Evolutionary conservation across 1,140 invertebrate species (phyloP).

Genomic region (Drosophila bifasciata): DNA sequence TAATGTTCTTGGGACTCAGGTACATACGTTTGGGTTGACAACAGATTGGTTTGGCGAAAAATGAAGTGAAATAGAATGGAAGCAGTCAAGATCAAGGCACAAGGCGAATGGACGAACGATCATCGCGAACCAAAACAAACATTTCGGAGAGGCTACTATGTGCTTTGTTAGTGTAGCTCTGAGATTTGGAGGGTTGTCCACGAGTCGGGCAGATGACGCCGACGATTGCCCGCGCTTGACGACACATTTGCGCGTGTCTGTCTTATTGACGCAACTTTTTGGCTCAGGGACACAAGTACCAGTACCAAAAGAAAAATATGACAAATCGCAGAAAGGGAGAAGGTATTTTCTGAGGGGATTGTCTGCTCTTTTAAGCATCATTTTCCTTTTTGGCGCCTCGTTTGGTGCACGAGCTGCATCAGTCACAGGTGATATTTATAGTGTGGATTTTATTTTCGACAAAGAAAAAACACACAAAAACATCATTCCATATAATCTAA

Average conservation of each 20-base stretch:
- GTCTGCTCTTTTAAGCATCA: slow-evolving; percentile 31
- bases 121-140: slow-evolving; percentile 66
- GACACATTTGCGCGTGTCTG: slow-evolving; percentile 61
- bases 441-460: slow-evolving; percentile 28
- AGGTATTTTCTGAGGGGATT: not conserved
- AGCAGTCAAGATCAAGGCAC: slow-evolving; percentile 75
- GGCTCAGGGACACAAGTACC: slow-evolving; percentile 27
- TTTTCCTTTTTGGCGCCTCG: slow-evolving; percentile 36
- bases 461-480: slow-evolving; percentile 47
- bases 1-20: slow-evolving; percentile 61
- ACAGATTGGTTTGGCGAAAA: slow-evolving; percentile 62
- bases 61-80: slow-evolving; percentile 27
- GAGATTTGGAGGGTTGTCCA: slow-evolving; percentile 31
- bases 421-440: slow-evolving; percentile 21
- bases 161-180: slow-evolving; percentile 35
- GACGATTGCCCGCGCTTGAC: slow-evolving; percentile 37
- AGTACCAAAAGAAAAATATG: slow-evolving; percentile 24
- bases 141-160: slow-evolving; percentile 40
- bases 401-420: slow-evolving; percentile 49
- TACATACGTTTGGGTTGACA: slow-evolving; percentile 59
- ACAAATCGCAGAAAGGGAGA: slow-evolving; percentile 25
- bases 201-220: slow-evolving; percentile 20
- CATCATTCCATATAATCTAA: slow-evolving; percentile 19
- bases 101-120: slow-evolving; percentile 6
- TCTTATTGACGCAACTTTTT: slow-evolving; percentile 28